Evolutionary conservation across 2,888 invertebrate species (phyloP).

Genomic region (Lepidocyrtoides sp.): DNA sequence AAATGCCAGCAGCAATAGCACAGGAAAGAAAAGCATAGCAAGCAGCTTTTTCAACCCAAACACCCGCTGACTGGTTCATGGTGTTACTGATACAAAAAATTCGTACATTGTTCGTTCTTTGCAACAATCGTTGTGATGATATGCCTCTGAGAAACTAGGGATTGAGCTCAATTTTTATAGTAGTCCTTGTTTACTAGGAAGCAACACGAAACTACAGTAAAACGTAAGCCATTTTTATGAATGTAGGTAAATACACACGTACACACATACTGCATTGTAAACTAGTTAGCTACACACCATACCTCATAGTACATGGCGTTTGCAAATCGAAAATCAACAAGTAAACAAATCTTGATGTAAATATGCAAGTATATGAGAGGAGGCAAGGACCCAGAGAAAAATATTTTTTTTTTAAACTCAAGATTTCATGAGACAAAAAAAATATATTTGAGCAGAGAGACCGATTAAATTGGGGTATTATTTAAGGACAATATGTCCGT

Average conservation of each 20-base stretch:
- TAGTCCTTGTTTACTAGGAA: not conserved
- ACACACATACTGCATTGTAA: not conserved
- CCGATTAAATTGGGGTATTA: too few species aligned
- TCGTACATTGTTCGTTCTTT: not conserved
- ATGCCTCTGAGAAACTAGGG: not conserved
- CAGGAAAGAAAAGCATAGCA: not conserved
- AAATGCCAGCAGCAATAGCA: constrained; percentile 10
- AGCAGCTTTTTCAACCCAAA: not conserved
- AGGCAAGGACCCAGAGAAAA: too few species aligned
- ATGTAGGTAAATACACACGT: not conserved
- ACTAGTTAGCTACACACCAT: too few species aligned
- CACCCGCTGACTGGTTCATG: constrained; percentile 14
- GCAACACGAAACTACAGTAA: not conserved
- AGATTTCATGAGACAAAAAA: too few species aligned
- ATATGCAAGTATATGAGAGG: too few species aligned
- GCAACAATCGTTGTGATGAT: not conserved
- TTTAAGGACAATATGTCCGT: too few species aligned
- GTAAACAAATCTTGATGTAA: too few species aligned
- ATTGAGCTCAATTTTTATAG: not conserved
- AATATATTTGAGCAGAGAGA: too few species aligned
- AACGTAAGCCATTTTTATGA: not conserved
- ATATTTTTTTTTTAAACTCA: too few species aligned
- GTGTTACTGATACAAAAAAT: not conserved
- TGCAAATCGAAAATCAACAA: too few species aligned
- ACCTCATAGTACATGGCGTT: too few species aligned